Conservation (phyloP, 2,797 vertebrate genomes). For the Ciconia nigra region DNA sequence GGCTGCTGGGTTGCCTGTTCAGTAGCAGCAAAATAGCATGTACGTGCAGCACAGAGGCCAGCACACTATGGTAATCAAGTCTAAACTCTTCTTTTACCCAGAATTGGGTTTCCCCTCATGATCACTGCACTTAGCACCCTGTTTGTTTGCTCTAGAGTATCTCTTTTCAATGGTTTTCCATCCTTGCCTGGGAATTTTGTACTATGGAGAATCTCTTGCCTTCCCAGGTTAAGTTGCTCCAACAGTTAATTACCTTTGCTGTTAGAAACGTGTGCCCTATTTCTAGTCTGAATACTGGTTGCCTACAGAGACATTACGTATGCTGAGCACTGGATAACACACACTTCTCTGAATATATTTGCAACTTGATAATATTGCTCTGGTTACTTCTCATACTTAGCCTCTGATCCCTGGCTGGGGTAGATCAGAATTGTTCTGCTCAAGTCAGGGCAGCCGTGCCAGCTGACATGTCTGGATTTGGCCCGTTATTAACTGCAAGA, state of each 20-base stretch:
- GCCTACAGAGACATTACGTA: slow-evolving; percentile 6
- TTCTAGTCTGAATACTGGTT: background rate
- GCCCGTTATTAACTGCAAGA: background rate
- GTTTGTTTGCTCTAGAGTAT: background rate
- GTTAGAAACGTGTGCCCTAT: background rate
- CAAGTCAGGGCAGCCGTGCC: background rate
- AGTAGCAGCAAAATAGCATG: background rate
- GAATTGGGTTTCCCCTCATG: accelerated
- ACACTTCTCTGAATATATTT: slow-evolving; percentile 20
- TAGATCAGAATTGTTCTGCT: background rate
- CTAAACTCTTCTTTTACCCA: background rate
- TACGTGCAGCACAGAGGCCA: background rate
- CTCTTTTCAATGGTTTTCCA: background rate
- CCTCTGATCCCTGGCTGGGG: background rate
- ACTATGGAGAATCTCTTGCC: background rate
- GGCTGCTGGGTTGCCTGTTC: background rate
- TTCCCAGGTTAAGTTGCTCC: background rate
- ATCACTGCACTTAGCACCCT: background rate
- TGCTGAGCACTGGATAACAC: background rate
- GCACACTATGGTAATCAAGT: accelerated
- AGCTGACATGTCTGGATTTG: background rate
- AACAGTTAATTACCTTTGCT: background rate
- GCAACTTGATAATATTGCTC: background rate
- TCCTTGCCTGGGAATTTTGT: background rate
- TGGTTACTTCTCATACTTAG: background rate